phyloP scores from a whole-genome alignment of 2,113 vertebrate species.

The Opisthocomus hoazin region DNA sequence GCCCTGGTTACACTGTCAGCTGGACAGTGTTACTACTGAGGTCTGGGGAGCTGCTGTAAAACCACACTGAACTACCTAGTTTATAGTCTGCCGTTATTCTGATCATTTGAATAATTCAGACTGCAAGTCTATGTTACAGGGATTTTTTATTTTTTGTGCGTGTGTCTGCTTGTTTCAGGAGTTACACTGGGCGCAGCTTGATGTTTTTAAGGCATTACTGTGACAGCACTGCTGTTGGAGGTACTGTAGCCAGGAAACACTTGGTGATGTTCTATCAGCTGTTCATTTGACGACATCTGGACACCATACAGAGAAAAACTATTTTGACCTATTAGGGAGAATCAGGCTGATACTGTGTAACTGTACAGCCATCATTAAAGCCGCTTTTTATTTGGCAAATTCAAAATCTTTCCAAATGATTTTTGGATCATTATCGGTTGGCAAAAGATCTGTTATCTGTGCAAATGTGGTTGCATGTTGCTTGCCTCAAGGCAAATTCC shows the following conservation, averaged over 20 bases:
- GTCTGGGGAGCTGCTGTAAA: neutral
- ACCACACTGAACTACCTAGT: neutral
- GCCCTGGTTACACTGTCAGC: no score
- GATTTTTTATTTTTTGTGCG: fast-evolving
- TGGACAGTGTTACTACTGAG: neutral
- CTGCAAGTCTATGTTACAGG: neutral
- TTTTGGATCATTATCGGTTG: neutral
- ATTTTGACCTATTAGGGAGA: neutral
- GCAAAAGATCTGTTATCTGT: neutral
- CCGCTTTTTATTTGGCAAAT: neutral
- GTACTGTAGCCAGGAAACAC: neutral
- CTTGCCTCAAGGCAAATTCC: neutral
- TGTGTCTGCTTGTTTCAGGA: neutral
- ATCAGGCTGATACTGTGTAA: neutral
- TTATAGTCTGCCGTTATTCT: neutral
- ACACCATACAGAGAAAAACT: neutral
- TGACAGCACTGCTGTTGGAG: neutral
- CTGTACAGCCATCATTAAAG: neutral
- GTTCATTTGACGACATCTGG: neutral
- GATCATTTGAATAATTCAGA: neutral
- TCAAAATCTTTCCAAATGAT: neutral
- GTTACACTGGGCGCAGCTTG: neutral
- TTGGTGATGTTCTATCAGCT: neutral
- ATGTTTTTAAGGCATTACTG: neutral
- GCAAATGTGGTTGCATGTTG: fast-evolving